Percentiles rank a stretch among this genome's conserved stretches.
Evolutionary conservation across 1,140 invertebrate species (phyloP).

Genomic region (Zaprionus kolodkinae): DNA sequence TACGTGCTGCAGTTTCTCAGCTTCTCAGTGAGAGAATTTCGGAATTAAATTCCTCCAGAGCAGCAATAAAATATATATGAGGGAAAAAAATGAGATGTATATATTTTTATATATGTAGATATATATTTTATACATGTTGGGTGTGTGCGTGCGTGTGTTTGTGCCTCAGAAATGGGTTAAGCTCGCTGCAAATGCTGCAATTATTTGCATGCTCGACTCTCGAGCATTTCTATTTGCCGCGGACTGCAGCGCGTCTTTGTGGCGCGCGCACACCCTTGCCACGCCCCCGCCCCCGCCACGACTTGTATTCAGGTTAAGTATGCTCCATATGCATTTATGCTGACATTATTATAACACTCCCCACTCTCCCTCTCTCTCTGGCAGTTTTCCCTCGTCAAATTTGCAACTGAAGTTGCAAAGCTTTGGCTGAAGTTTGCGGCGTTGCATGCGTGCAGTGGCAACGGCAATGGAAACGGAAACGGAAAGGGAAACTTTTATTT

Average conservation of each 20-base stretch:
- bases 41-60: constrained; percentile 63
- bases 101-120: not conserved
- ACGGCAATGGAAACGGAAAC: not conserved
- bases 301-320: constrained; percentile 72
- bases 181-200: constrained; percentile 72
- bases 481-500: constrained; percentile 38
- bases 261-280: constrained; percentile 9
- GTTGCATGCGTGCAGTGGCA: constrained; percentile 54
- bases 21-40: constrained; percentile 38
- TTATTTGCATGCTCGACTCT: constrained; percentile 71
- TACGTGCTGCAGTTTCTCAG: constrained; percentile 53
- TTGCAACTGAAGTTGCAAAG: constrained; percentile 57
- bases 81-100: constrained; percentile 12
- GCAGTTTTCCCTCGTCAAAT: constrained; percentile 1
- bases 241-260: constrained; percentile 16
- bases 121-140: not conserved
- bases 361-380: not conserved
- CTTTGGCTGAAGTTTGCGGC: constrained; percentile 61
- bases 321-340: constrained; percentile 76
- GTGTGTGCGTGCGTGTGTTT: constrained; percentile 1
- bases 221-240: constrained; percentile 58
- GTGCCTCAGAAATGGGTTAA: constrained; percentile 71
- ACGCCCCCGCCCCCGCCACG: constrained; percentile 22
- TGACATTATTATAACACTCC: constrained; percentile 71
- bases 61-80: constrained; percentile 28